Base-by-base conservation (phyloP, 2,888 invertebrate species). In the Cheiracanthium punctorium region DNA sequence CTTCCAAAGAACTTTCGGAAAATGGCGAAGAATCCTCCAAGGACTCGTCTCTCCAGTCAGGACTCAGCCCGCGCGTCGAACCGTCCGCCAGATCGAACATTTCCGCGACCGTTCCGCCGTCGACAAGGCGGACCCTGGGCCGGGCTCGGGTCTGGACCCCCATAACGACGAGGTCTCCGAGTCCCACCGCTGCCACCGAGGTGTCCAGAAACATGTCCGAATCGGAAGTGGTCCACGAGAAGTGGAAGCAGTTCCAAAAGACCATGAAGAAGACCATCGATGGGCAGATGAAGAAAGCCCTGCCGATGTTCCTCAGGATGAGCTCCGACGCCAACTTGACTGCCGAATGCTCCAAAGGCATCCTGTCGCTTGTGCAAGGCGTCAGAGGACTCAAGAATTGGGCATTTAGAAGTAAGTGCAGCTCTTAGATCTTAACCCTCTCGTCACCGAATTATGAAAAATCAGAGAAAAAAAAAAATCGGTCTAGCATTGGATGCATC, bases 371-470 rank as follows among this genome's bases (percentile, higher is more conserved):
- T 72, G 67, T 87, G 30, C 65, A 37, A 17, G 87, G 87, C 12
- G 29, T 87, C 0, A 33, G 87, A 43, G 67, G 81, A 17, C 20
- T 87, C 64, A 87, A 87, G 41, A 87, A 77, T 41, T 87, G 87
- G 87, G 87, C 87, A 1, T 87, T 81, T n/a, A 80, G 87, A 77
- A 87, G 87, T 87, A 81, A 81, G 87, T 72, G 1, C 1, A 17
- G 29, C 32, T 72, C 29, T 29, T 2, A 24, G n/a, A 28, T 12
- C 24, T 24, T 37, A 37, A 37, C n/a, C 43, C 17, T 17, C 12
- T 43, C 43, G 43, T 43, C n/a, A n/a, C n/a, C n/a, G n/a, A n/a
- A n/a, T n/a, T n/a, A n/a, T n/a, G n/a, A n/a, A n/a, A n/a, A n/a
- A n/a, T n/a, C n/a, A n/a, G n/a, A n/a, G n/a, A n/a, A n/a, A n/a